Evolutionary conservation across 2,888 invertebrate species (phyloP).

Genomic region (Pelosia muscerda): DNA sequence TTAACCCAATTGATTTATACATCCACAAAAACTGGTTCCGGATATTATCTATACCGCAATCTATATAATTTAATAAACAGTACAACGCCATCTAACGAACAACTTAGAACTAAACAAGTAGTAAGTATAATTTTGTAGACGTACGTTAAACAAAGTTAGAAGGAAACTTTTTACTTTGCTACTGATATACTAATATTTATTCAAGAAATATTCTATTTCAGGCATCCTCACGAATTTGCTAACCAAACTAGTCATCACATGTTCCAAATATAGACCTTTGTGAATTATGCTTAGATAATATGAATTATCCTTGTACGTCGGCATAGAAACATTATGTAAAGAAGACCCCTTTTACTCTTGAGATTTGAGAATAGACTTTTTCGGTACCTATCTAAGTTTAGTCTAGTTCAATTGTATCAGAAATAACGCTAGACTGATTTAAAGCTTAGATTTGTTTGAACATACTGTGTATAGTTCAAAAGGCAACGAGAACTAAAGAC

Average conservation of each 20-base stretch:
- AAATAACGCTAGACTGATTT: background rate
- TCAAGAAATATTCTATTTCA: conserved; percentile 6
- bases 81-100: too few species aligned
- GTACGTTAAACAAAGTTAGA: background rate
- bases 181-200: background rate
- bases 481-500: background rate
- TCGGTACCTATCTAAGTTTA: background rate
- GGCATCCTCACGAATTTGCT: conserved; percentile 10
- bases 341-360: background rate
- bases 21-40: too few species aligned
- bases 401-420: background rate
- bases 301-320: conserved; percentile 1
- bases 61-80: too few species aligned
- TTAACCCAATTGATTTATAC: too few species aligned
- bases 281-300: conserved; percentile 8
- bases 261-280: conserved; percentile 4
- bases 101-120: too few species aligned
- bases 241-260: conserved; percentile 18
- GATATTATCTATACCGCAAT: too few species aligned
- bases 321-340: background rate
- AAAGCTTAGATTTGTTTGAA: too few species aligned
- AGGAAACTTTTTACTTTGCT: background rate
- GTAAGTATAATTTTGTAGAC: background rate
- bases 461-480: background rate
- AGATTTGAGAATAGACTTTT: background rate